Evolutionary conservation across 2,113 vertebrate genomes (phyloP).

Genomic region (Cephalopholis sonnerati): DNA sequence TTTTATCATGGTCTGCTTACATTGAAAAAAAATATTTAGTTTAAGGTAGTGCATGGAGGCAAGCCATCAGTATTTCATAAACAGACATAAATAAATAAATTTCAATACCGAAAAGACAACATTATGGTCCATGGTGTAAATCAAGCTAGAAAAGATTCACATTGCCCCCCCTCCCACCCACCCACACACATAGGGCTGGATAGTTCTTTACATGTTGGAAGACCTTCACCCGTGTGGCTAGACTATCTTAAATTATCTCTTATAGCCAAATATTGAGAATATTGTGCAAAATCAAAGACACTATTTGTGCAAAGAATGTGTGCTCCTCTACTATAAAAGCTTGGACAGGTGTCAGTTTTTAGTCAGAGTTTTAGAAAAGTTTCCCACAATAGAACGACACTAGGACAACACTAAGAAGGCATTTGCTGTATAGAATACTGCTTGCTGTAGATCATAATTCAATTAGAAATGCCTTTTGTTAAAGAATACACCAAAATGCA

Average conservation of each 20-base stretch:
- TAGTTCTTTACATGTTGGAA: constrained; percentile 76
- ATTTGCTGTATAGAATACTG: constrained; percentile 70
- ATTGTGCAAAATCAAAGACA: constrained; percentile 78
- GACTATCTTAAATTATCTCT: constrained; percentile 64
- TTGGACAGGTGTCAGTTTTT: constrained; percentile 42
- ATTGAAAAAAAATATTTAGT: constrained; percentile 12
- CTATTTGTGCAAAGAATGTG: constrained; percentile 79
- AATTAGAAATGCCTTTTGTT: constrained; percentile 71
- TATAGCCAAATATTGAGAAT: constrained; percentile 76
- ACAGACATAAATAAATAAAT: constrained; percentile 51
- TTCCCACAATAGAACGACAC: constrained; percentile 76
- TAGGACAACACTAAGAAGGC: constrained; percentile 75
- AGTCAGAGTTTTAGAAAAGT: constrained; percentile 60
- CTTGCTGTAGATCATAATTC: constrained; percentile 54
- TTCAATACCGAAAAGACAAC: constrained; percentile 53
- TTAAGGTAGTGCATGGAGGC: constrained; percentile 30
- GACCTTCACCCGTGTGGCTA: constrained; percentile 75
- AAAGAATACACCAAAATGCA: constrained; percentile 82
- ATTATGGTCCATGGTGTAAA: constrained; percentile 72
- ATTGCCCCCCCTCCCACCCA: constrained; percentile 56
- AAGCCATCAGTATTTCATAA: constrained; percentile 39
- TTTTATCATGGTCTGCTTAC: neutral
- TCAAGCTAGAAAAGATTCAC: constrained; percentile 72
- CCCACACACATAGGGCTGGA: constrained; percentile 48
- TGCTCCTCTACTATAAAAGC: constrained; percentile 75